Percentiles rank a stretch among this genome's conserved stretches.
phyloP scores from a whole-genome alignment of 2,797 vertebrate genomes.

The Acanthurus lineatus region DNA sequence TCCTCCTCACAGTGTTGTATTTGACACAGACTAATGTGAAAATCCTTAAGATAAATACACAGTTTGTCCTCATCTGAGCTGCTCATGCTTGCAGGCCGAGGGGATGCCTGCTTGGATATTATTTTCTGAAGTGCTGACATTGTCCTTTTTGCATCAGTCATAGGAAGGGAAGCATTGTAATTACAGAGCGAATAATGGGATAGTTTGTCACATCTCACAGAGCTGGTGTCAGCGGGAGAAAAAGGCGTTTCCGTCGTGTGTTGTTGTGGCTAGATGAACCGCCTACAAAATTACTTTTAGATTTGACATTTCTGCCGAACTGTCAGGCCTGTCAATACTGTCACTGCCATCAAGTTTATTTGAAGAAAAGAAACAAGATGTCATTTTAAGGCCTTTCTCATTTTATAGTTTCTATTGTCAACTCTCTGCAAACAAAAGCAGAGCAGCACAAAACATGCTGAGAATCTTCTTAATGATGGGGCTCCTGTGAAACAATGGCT shows the following conservation, averaged over 20 bases:
- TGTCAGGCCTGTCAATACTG: conserved; percentile 9
- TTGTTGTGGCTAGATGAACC: conserved; percentile 3
- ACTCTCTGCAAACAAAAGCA: conserved; percentile 39
- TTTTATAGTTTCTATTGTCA: conserved; percentile 54
- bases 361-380: conserved; percentile 21
- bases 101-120: conserved; percentile 8
- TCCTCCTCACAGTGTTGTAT: conserved; percentile 27
- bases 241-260: too few relatives aligned
- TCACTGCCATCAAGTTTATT: neutral
- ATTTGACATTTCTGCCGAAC: conserved; percentile 22
- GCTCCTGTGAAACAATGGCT: conserved; percentile 48
- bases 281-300: neutral
- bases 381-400: conserved; percentile 3
- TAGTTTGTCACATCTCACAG: too few relatives aligned
- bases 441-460: conserved; percentile 34
- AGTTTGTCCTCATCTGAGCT: conserved; percentile 47
- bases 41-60: conserved; percentile 62
- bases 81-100: conserved; percentile 18
- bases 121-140: conserved; percentile 36
- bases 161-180: conserved; percentile 25
- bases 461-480: conserved; percentile 57
- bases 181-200: conserved; percentile 12
- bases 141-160: conserved; percentile 14
- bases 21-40: conserved; percentile 56
- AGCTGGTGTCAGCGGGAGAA: too few relatives aligned